These are phyloP conservation scores for Steinernema scapterisci DNA, from an alignment of 2,888 invertebrate genomes.

Conservation along the genomic window DNA sequence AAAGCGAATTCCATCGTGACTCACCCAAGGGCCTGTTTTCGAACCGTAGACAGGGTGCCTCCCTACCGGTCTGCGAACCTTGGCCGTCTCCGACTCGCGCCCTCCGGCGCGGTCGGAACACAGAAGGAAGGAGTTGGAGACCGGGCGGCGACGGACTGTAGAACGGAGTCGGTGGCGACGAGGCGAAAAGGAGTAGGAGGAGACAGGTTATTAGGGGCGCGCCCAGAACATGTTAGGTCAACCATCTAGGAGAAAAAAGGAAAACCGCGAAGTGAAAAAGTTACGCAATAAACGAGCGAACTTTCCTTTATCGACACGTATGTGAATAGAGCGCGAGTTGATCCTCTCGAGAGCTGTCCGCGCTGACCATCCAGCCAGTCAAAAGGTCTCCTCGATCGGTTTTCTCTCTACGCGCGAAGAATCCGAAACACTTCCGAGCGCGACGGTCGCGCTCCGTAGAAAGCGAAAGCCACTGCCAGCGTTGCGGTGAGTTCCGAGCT, in stretches of 20 bases:
- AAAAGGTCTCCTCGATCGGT: not conserved
- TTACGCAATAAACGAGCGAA: slow-evolving; percentile 28
- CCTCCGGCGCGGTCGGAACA: not conserved
- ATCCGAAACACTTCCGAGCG: not conserved
- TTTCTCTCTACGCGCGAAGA: not conserved
- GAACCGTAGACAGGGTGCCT: not conserved
- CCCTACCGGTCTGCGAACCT: slow-evolving; percentile 9
- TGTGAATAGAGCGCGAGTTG: slow-evolving; percentile 28
- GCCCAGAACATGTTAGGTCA: slow-evolving; percentile 32
- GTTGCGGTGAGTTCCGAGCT: not conserved
- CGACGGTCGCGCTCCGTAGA: not conserved
- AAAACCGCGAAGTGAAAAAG: slow-evolving; percentile 31
- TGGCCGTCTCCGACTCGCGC: not conserved
- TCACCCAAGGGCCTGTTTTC: no score
- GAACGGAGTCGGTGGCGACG: no score
- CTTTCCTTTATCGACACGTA: slow-evolving; percentile 29
- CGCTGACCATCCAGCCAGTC: not conserved
- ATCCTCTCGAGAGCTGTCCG: slow-evolving; percentile 5
- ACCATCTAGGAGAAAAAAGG: slow-evolving; percentile 16
- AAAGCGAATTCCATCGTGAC: no score
- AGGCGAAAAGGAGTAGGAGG: not conserved
- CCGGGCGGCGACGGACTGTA: no score
- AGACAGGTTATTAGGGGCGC: slow-evolving; percentile 32
- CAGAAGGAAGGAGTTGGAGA: no score
- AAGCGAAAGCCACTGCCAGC: not conserved